Conservation (phyloP, 2,797 vertebrate genomes). For the Myiotriccus ornatus region DNA sequence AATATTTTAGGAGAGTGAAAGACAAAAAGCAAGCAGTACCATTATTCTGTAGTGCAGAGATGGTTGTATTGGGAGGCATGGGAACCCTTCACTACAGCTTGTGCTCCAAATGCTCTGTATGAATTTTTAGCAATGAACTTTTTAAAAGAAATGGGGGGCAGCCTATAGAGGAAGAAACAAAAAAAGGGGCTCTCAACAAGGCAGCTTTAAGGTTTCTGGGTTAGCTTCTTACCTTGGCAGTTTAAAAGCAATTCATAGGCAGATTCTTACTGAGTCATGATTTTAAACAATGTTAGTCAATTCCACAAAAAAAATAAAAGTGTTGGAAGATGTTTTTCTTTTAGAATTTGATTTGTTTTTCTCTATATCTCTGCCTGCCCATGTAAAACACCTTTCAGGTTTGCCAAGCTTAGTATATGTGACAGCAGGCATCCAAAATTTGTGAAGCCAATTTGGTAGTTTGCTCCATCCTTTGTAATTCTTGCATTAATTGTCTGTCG, state of each 20-base stretch:
- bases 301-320: background rate
- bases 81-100: background rate
- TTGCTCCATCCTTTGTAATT: background rate
- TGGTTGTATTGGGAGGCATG: accelerated
- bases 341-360: background rate
- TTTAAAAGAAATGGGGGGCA: background rate
- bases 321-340: background rate
- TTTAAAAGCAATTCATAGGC: background rate
- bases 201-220: background rate
- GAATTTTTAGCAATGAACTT: background rate
- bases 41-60: background rate
- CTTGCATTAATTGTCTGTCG: background rate
- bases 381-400: background rate
- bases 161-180: background rate
- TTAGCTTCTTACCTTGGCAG: background rate
- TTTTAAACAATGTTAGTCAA: background rate
- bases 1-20: background rate
- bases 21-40: background rate
- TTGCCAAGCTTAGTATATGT: background rate
- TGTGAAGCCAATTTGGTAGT: background rate
- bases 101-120: background rate
- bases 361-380: background rate
- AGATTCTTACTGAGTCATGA: background rate
- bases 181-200: background rate
- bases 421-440: background rate